Evolutionary conservation across 1,140 invertebrate species (phyloP), one percentile per base, ranked within the genome.

Genomic region (Cheumatopsyche charites): DNA sequence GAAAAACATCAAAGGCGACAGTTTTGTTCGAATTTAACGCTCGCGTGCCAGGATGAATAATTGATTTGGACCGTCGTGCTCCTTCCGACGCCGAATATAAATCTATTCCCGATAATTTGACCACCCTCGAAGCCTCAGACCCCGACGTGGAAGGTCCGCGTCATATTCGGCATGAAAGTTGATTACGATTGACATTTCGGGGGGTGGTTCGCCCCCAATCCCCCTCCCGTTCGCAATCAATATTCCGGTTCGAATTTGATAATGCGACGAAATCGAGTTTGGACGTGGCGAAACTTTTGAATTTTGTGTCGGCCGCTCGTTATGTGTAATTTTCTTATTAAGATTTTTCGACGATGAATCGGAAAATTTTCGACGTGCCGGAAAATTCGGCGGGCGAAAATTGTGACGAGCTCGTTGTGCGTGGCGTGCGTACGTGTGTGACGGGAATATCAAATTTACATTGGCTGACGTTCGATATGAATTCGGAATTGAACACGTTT

Each of bases 301-400:
- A 62, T 62, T 62, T 62, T 62, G 5, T 26, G 5, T 62, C 58
- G 19, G 13, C 15, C 58, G 13, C 58, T 62, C 58, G 58, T 62
- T 62, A 62, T 62, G 58, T 62, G 58, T 62, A 62, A 62, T 62
- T 62, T 62, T 62, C 19, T 62, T 21, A 62, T 62, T 11, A 62
- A 62, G 58, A 62, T 62, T 62, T 62, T 62, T 36, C 58, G 2
- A 25, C n/a, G n/a, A n/a, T 9, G 29, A 36, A 9, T 36, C 29
- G 29, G 3, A n/a, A 9, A 36, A 36, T 36, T 36, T 36, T 36
- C 29, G 29, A 36, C 29, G 29, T 36, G 29, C 29, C 9, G 29
- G 29, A 36, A 36, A 36, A 36, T 36, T 36, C 9, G 29, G 9
- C 29, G 29, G 29, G 3, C 29, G 29, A 36, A 36, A 36, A 9